These are phyloP conservation scores for Athripsodes cinereus DNA, from an alignment of 2,888 invertebrate genomes.

Conservation along the genomic window DNA sequence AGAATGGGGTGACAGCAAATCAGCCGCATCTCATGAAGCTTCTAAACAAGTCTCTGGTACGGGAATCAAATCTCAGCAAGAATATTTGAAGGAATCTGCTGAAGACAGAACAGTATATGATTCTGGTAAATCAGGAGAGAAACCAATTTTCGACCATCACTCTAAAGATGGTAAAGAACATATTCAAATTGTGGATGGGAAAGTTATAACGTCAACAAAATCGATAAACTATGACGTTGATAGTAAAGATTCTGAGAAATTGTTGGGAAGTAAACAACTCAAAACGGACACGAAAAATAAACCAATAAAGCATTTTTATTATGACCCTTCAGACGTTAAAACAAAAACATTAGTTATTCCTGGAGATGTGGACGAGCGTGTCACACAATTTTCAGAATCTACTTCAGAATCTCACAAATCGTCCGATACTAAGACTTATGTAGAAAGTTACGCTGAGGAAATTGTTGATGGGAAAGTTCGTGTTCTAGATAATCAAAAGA, in stretches of 20 bases:
- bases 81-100: constrained; percentile 47
- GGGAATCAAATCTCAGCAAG: constrained; percentile 51
- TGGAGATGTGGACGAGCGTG: not conserved
- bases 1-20: constrained; percentile 51
- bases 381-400: constrained; percentile 27
- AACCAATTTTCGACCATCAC: constrained; percentile 35
- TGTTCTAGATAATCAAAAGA: constrained; percentile 32
- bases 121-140: constrained; percentile 47
- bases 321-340: constrained; percentile 20
- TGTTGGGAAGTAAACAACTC: not conserved
- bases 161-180: constrained; percentile 19
- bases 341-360: not conserved
- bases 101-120: constrained; percentile 53
- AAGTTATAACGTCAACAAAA: constrained; percentile 27
- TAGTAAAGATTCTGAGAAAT: not conserved
- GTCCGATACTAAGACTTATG: constrained; percentile 47
- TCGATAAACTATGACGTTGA: constrained; percentile 28
- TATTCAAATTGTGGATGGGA: constrained; percentile 35
- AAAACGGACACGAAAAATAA: not conserved
- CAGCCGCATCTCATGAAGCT: constrained; percentile 46
- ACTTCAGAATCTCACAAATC: constrained; percentile 36
- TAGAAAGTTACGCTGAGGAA: constrained; percentile 33
- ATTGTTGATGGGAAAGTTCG: constrained; percentile 23
- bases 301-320: not conserved
- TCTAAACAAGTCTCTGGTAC: constrained; percentile 52